These are phyloP conservation scores for Aurelia sp. DNA, from an alignment of 30 jellyfish, hydroid and myxozoan genomes.

Conservation along the genomic window DNA sequence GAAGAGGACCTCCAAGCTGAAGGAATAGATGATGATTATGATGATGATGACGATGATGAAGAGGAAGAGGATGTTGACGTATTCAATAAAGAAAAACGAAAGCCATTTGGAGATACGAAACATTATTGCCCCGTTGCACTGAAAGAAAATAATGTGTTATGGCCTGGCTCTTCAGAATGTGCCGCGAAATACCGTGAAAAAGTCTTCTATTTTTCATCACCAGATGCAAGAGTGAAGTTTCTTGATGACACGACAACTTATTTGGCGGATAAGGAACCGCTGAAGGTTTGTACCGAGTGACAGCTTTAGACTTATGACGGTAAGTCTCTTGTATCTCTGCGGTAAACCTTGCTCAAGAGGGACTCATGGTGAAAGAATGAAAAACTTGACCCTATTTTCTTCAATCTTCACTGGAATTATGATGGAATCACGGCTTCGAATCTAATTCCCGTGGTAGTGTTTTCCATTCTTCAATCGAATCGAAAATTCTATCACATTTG, in stretches of 20 bases:
- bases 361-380: no score
- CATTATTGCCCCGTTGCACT: constrained; percentile 93
- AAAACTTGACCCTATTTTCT: no score
- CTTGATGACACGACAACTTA: constrained; percentile 74
- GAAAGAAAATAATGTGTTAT: constrained; percentile 79
- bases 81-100: constrained; percentile 69
- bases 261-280: constrained; percentile 80
- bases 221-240: constrained; percentile 84
- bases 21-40: constrained; percentile 45
- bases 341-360: no score
- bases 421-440: no score
- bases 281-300: constrained; percentile 61
- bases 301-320: no score
- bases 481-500: no score
- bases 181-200: constrained; percentile 95
- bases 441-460: no score
- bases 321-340: no score
- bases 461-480: no score
- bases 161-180: constrained; percentile 96
- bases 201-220: constrained; percentile 84
- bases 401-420: no score
- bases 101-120: constrained; percentile 95
- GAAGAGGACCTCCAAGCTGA: constrained; percentile 90
- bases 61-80: constrained; percentile 74
- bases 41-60: constrained; percentile 63